phyloP scores from a whole-genome alignment of 2,888 invertebrate species.

The Hypolimnas misippus region DNA sequence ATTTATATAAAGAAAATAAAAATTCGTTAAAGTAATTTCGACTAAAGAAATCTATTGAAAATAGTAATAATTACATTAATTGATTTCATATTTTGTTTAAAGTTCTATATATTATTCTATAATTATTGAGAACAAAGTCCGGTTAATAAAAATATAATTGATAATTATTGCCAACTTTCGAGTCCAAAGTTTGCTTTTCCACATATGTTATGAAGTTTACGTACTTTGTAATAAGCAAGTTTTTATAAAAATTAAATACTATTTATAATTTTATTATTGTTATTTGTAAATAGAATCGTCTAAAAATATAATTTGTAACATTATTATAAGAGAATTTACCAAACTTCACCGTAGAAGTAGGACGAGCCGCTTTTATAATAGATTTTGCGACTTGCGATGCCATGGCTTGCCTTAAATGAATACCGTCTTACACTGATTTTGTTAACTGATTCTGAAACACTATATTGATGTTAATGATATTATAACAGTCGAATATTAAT shows the following conservation, averaged over 20 bases:
- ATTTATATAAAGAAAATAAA: not conserved
- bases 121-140: slow-evolving; percentile 1
- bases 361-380: slow-evolving; percentile 66
- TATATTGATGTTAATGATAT: slow-evolving; percentile 7
- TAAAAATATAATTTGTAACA: not conserved
- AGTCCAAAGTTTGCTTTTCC: slow-evolving; percentile 49
- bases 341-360: slow-evolving; percentile 71
- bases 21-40: not conserved
- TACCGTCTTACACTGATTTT: slow-evolving; percentile 11
- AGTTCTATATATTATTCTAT: too few species aligned
- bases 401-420: slow-evolving; percentile 54
- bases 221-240: not conserved
- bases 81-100: too few species aligned
- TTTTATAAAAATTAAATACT: not conserved
- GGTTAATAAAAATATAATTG: slow-evolving; percentile 7
- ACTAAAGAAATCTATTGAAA: too few species aligned
- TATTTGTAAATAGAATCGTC: not conserved
- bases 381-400: slow-evolving; percentile 78
- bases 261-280: not conserved
- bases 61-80: too few species aligned
- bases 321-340: slow-evolving; percentile 54
- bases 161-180: slow-evolving; percentile 40
- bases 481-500: slow-evolving; percentile 46
- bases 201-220: slow-evolving; percentile 1
- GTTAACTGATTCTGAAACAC: slow-evolving; percentile 19